phyloP scores from a whole-genome alignment of 2,888 invertebrate genomes.

The Alloscopus bannaensis region DNA sequence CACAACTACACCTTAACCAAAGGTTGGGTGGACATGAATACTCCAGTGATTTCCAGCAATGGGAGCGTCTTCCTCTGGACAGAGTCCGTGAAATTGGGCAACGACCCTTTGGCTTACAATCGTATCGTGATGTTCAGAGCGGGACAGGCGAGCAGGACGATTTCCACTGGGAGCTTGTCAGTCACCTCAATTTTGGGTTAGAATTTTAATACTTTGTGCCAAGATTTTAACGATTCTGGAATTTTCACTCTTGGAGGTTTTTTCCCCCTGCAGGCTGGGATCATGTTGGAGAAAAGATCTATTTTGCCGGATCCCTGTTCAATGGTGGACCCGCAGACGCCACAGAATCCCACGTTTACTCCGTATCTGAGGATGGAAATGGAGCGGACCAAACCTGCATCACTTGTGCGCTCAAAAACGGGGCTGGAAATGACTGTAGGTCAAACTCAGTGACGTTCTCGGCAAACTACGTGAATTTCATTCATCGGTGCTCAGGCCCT shows the following conservation, averaged over 20 bases:
- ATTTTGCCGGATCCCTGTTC: slow-evolving; percentile 57
- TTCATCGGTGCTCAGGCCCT: slow-evolving; percentile 89
- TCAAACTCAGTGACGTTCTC: slow-evolving; percentile 84
- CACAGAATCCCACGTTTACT: slow-evolving; percentile 87
- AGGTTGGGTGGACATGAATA: slow-evolving; percentile 80
- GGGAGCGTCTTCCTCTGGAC: slow-evolving; percentile 84
- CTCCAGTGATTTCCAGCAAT: slow-evolving; percentile 74
- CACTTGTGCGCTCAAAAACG: slow-evolving; percentile 82
- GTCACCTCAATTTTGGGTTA: slow-evolving; percentile 85
- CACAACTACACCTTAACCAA: slow-evolving; percentile 76
- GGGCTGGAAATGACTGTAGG: slow-evolving; percentile 78
- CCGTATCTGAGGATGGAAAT: slow-evolving; percentile 78
- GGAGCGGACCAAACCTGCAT: slow-evolving; percentile 81
- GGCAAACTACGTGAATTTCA: slow-evolving; percentile 81
- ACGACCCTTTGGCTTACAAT: slow-evolving; percentile 76
- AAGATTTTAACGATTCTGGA: not conserved
- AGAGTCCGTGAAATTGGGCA: slow-evolving; percentile 81
- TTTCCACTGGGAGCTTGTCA: slow-evolving; percentile 83
- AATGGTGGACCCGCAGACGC: slow-evolving; percentile 80
- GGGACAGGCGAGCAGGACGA: slow-evolving; percentile 73
- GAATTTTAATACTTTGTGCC: slow-evolving; percentile 76
- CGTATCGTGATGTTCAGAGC: slow-evolving; percentile 72
- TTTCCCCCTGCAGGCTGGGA: slow-evolving; percentile 52
- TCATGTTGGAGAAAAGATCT: slow-evolving; percentile 38
- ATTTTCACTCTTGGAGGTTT: not conserved